phyloP scores from a whole-genome alignment of 2,113 vertebrate genomes.

The Salvator merianae region DNA sequence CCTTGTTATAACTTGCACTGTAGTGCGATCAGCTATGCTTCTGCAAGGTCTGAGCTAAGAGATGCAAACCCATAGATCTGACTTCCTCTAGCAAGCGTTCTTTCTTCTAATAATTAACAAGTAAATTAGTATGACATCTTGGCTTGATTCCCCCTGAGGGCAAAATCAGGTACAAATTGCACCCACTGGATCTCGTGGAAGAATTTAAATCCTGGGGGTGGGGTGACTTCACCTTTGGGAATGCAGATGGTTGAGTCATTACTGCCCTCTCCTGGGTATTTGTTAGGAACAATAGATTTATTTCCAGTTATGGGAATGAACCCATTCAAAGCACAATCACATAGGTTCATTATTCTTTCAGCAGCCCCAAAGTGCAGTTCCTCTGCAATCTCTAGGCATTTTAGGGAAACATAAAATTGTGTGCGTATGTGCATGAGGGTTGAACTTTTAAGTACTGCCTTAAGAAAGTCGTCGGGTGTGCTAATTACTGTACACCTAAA shows the following conservation, averaged over 20 bases:
- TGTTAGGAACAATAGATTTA: constrained; percentile 34
- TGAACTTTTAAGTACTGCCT: background rate
- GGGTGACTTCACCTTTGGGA: background rate
- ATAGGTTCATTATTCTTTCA: accelerated
- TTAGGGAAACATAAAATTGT: background rate
- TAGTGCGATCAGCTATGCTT: background rate
- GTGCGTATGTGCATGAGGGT: background rate
- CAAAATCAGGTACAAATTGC: constrained; percentile 29
- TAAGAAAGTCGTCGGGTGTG: background rate
- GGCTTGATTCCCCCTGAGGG: constrained; percentile 46
- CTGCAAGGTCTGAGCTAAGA: constrained; percentile 23
- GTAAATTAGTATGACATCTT: constrained; percentile 50
- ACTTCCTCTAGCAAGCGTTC: constrained; percentile 52
- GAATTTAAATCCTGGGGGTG: background rate
- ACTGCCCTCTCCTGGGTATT: constrained; percentile 71
- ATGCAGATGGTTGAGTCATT: constrained; percentile 55
- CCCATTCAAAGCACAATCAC: background rate
- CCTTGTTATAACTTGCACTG: background rate
- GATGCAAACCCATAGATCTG: background rate
- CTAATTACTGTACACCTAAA: background rate
- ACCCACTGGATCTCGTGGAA: constrained; percentile 1
- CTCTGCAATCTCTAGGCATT: background rate
- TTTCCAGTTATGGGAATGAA: background rate
- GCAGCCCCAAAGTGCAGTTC: background rate
- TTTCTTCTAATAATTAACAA: constrained; percentile 62